Evolutionary conservation across 2,888 invertebrate species (phyloP).

Genomic region (Euzetes globulus): DNA sequence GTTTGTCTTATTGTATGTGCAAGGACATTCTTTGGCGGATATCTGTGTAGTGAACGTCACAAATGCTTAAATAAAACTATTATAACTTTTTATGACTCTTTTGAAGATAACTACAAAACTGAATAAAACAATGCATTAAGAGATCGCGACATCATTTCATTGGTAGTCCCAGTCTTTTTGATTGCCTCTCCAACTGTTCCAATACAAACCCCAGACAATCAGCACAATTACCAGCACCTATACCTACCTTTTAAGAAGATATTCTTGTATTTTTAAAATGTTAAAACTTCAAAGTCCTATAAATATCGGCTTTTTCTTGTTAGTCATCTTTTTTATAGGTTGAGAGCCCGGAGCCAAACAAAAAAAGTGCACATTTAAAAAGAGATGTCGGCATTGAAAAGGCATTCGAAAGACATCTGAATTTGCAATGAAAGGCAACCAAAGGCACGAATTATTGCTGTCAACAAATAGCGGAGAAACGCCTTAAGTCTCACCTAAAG

Average conservation of each 20-base stretch:
- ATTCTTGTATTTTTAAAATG: neutral
- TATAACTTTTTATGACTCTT: conserved; percentile 23
- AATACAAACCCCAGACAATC: neutral
- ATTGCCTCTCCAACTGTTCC: neutral
- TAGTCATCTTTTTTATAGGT: conserved; percentile 28
- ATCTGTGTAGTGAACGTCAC: conserved; percentile 10
- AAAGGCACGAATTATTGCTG: conserved; percentile 22
- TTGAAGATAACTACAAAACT: neutral
- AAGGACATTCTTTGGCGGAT: neutral
- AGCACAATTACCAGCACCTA: conserved; percentile 15
- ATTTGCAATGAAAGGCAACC: neutral
- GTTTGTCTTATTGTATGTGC: neutral
- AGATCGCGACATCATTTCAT: conserved; percentile 17
- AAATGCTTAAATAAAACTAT: neutral
- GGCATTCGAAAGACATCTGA: neutral
- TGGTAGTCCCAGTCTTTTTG: neutral
- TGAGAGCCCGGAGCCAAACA: conserved; percentile 6
- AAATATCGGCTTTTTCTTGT: conserved; percentile 20
- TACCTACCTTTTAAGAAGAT: neutral
- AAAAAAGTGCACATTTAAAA: neutral
- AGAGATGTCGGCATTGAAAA: conserved; percentile 27
- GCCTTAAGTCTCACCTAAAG: conserved; percentile 28
- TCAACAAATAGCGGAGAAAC: conserved; percentile 30
- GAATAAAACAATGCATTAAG: conserved; percentile 21
- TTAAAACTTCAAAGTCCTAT: conserved; percentile 9